phyloP scores from a whole-genome alignment of 2,113 vertebrate genomes.

The Sorex fumeus region DNA sequence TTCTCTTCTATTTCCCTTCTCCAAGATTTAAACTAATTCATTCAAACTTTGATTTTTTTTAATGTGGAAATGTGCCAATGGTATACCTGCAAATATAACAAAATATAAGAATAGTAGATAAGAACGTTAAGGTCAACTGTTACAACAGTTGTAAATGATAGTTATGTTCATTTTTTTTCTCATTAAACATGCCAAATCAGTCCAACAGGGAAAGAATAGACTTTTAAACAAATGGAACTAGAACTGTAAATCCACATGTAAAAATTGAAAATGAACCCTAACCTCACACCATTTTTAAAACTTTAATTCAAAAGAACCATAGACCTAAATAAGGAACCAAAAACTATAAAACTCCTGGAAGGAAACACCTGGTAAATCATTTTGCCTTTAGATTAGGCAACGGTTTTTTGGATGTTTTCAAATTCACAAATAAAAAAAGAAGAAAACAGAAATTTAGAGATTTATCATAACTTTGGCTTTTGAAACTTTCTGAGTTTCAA shows the following conservation, averaged over 20 bases:
- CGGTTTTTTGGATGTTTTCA: background rate
- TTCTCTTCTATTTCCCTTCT: conserved; percentile 9
- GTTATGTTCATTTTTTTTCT: background rate
- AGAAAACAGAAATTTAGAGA: background rate
- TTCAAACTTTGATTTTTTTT: conserved; percentile 31
- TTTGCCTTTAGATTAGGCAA: background rate
- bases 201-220: background rate
- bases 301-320: background rate
- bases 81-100: background rate
- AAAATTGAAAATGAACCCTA: background rate
- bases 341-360: background rate
- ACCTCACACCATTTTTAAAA: background rate
- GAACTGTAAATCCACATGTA: background rate
- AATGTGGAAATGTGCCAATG: background rate
- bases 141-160: background rate
- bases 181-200: background rate
- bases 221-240: background rate
- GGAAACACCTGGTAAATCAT: background rate
- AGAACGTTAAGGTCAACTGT: background rate
- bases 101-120: background rate
- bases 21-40: conserved; percentile 64
- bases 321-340: background rate
- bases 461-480: background rate
- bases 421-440: background rate
- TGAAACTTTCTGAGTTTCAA: background rate